phyloP scores from a whole-genome alignment of 1,140 invertebrate species.

The Megathymus violae region DNA sequence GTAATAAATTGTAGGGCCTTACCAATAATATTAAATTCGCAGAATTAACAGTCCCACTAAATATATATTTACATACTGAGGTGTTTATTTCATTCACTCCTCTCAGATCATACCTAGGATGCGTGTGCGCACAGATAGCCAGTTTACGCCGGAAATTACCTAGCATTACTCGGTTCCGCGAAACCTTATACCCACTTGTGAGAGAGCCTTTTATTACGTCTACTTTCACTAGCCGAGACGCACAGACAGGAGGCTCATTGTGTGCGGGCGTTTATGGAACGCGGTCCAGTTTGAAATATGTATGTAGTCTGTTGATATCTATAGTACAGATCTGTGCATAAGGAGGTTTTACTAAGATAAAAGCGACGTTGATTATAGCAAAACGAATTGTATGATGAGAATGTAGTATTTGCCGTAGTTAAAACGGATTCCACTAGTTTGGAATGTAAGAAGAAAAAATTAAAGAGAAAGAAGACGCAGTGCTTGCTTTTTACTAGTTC shows the following conservation, averaged over 20 bases:
- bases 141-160: constrained; percentile 21
- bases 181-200: constrained; percentile 27
- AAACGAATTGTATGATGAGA: neutral
- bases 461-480: no score
- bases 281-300: constrained; percentile 4
- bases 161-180: constrained; percentile 30
- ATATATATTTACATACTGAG: constrained; percentile 6
- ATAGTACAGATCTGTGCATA: neutral
- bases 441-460: no score
- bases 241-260: constrained; percentile 18
- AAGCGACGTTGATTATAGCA: neutral
- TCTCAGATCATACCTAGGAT: neutral
- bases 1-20: no score
- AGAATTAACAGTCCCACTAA: neutral
- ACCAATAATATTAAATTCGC: no score
- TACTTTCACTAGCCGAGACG: constrained; percentile 30
- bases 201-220: constrained; percentile 25
- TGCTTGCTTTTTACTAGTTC: no score
- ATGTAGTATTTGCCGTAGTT: no score
- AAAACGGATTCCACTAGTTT: no score
- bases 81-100: constrained; percentile 11
- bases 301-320: neutral
- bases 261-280: constrained; percentile 20
- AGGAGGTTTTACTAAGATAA: neutral
- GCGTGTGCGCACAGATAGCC: constrained; percentile 9